Evolutionary conservation across 2,113 vertebrate species (phyloP).

Genomic region (Felis chaus): DNA sequence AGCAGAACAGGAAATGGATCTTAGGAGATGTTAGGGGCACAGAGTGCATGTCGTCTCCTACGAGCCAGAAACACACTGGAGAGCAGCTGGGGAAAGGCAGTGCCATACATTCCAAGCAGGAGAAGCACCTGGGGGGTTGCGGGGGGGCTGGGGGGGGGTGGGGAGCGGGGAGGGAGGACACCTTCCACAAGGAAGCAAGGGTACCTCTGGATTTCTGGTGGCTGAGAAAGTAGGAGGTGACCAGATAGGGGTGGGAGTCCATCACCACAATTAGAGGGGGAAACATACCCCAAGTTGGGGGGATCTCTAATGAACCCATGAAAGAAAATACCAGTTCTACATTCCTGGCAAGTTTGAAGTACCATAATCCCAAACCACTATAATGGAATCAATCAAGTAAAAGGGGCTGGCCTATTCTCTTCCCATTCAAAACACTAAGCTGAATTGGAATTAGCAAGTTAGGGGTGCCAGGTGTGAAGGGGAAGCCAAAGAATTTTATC

Average conservation of each 20-base stretch:
- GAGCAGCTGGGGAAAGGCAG: neutral
- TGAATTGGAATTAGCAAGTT: neutral
- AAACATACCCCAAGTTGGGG: neutral
- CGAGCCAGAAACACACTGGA: neutral
- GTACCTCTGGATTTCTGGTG: neutral
- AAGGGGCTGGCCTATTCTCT: neutral
- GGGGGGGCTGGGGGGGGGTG: too few relatives aligned
- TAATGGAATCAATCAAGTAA: neutral
- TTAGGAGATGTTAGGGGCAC: neutral
- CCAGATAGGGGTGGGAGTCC: accelerated
- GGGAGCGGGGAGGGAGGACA: neutral
- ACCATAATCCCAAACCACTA: neutral
- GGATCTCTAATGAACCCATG: neutral
- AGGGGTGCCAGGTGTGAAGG: neutral
- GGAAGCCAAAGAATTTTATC: neutral
- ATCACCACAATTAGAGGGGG: neutral
- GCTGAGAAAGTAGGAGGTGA: neutral
- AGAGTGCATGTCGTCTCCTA: neutral
- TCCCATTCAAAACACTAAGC: neutral
- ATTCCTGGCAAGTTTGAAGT: neutral
- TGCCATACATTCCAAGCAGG: neutral
- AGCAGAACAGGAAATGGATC: neutral
- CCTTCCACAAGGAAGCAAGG: neutral
- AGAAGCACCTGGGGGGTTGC: neutral
- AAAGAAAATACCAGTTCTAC: neutral